Evolutionary conservation across 2,113 vertebrate genomes (phyloP).

Genomic region (Muntiacus muntjak): DNA sequence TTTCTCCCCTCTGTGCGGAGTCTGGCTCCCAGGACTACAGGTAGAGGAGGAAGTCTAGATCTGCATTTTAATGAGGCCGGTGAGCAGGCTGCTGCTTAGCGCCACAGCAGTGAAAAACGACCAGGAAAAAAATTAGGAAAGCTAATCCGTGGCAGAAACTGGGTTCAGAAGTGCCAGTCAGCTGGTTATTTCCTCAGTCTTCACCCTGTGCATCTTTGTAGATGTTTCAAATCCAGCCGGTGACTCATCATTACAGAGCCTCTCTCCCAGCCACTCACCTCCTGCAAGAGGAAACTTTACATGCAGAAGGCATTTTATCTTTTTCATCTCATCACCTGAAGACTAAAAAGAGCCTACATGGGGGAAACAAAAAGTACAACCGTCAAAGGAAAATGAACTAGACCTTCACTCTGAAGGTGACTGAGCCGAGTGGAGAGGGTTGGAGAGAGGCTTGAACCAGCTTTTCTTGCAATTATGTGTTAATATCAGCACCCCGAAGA

Average conservation of each 20-base stretch:
- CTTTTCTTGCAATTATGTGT: not conserved
- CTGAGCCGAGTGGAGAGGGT: not conserved
- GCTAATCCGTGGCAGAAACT: not conserved
- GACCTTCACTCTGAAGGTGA: not conserved
- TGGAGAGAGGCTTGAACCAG: not conserved
- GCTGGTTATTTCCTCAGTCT: not conserved
- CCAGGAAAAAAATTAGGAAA: not conserved
- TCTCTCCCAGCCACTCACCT: not conserved
- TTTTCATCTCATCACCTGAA: slow-evolving; percentile 16
- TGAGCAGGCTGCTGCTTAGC: not conserved
- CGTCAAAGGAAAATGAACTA: not conserved
- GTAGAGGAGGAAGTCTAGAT: not conserved
- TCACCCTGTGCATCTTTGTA: not conserved
- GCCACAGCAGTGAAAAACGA: not conserved
- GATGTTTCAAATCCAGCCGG: slow-evolving; percentile 3
- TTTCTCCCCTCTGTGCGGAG: not conserved
- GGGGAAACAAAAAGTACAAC: not conserved
- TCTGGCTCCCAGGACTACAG: not conserved
- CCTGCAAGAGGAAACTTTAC: not conserved
- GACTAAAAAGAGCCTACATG: not conserved
- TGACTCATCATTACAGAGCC: not conserved
- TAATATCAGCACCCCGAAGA: not conserved
- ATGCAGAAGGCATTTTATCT: not conserved
- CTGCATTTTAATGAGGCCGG: not conserved
- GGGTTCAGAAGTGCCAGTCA: not conserved